These are phyloP conservation scores for Enteromius afrohamiltoni DNA, from an alignment of 2,797 vertebrate genomes.

Conservation along the genomic window DNA sequence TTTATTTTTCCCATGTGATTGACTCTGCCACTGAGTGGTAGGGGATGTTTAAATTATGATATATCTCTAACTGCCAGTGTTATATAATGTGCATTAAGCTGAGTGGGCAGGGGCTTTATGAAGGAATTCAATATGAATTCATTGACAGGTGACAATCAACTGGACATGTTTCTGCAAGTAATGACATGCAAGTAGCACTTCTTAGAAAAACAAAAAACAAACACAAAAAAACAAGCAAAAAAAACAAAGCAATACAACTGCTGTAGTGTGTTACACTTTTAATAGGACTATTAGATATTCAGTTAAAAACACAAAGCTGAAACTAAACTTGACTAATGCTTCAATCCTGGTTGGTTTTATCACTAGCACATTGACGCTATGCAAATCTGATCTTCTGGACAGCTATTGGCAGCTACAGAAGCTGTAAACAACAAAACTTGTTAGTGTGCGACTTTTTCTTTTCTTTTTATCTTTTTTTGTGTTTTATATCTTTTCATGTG, in stretches of 20 bases:
- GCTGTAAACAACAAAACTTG: conserved; percentile 56
- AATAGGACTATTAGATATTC: conserved; percentile 37
- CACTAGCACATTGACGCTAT: conserved; percentile 67
- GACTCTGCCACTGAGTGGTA: conserved; percentile 80
- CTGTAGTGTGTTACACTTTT: conserved; percentile 59
- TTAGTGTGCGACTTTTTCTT: conserved; percentile 61
- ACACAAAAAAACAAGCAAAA: background rate
- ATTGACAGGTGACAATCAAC: conserved; percentile 62
- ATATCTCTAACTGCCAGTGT: conserved; percentile 69
- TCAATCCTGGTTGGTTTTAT: conserved; percentile 42
- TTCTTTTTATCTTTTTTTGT: conserved; percentile 58
- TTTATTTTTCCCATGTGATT: conserved; percentile 70
- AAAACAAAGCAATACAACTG: conserved; percentile 62
- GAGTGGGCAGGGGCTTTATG: conserved; percentile 48
- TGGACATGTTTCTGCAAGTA: conserved; percentile 47
- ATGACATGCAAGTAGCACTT: conserved; percentile 52
- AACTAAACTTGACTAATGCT: conserved; percentile 60
- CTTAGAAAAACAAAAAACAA: conserved; percentile 19
- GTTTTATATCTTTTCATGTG: conserved; percentile 56
- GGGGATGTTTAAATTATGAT: conserved; percentile 75
- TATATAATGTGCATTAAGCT: conserved; percentile 65
- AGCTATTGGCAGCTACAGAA: conserved; percentile 69
- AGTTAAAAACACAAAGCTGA: conserved; percentile 51
- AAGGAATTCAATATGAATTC: conserved; percentile 55
- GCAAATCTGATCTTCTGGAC: conserved; percentile 66